phyloP scores from a whole-genome alignment of 2,113 vertebrate genomes.

The Dunckerocampus dactyliophorus region DNA sequence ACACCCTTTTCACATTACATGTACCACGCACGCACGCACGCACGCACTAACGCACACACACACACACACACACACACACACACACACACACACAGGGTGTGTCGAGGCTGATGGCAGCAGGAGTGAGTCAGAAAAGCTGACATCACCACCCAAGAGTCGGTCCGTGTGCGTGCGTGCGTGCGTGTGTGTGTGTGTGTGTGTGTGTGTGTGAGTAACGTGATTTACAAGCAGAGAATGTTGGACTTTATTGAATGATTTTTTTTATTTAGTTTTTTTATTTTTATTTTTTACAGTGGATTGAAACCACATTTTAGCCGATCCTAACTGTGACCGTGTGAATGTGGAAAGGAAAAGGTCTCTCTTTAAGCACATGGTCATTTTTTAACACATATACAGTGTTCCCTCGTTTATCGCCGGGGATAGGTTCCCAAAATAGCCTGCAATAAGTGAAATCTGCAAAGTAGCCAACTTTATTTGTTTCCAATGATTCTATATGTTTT shows the following conservation, averaged over 20 bases:
- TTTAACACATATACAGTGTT: too few species aligned
- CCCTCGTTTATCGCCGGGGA: too few species aligned
- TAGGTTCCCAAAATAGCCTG: too few species aligned
- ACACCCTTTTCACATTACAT: slow-evolving; percentile 43
- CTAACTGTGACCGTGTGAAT: too few species aligned
- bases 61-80: slow-evolving; percentile 25
- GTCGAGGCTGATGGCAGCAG: slow-evolving; percentile 54
- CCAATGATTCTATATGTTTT: too few species aligned
- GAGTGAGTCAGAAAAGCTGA: slow-evolving; percentile 70
- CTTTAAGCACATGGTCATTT: too few species aligned
- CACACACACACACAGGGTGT: slow-evolving; percentile 47
- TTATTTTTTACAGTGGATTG: slow-evolving; percentile 56
- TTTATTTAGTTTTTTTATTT: slow-evolving; percentile 49
- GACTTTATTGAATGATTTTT: too few species aligned
- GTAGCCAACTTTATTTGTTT: too few species aligned
- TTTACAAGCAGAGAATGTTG: slow-evolving; percentile 55
- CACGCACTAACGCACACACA: slow-evolving; percentile 15
- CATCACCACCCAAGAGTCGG: slow-evolving; percentile 62
- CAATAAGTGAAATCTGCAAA: too few species aligned
- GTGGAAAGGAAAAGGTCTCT: neutral
- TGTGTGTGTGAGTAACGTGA: slow-evolving; percentile 37
- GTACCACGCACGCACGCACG: slow-evolving; percentile 21
- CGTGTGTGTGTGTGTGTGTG: slow-evolving; percentile 44
- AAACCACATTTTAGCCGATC: slow-evolving; percentile 47
- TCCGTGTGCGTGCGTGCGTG: too few species aligned